Conservation (phyloP, 2,888 invertebrate species). For the Nysson spinosus region DNA sequence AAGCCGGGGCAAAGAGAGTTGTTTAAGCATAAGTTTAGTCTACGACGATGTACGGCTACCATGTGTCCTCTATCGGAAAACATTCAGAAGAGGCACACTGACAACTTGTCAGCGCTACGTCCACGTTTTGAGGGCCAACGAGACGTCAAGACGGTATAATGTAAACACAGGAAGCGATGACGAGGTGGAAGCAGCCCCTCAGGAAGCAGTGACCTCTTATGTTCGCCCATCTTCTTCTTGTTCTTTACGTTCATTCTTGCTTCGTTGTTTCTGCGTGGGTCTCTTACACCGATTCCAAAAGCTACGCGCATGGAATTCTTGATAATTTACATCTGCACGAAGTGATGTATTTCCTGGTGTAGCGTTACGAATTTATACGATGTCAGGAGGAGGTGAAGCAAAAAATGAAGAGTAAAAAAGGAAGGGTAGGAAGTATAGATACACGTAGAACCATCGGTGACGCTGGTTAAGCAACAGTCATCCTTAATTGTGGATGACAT, state of each 20-base stretch:
- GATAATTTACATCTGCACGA: conserved; percentile 37
- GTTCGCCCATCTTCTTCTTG: conserved; percentile 21
- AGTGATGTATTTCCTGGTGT: not conserved
- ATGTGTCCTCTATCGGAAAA: conserved; percentile 64
- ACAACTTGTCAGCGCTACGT: conserved; percentile 68
- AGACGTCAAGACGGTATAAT: conserved; percentile 55
- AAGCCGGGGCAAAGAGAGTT: not conserved
- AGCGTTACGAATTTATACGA: conserved; percentile 37
- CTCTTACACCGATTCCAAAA: not conserved
- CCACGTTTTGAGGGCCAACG: conserved; percentile 58
- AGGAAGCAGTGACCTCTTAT: conserved; percentile 61
- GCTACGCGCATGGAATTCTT: not conserved
- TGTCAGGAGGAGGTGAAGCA: conserved; percentile 7
- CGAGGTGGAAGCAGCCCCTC: conserved; percentile 55
- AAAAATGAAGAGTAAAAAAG: not conserved
- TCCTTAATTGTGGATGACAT: conserved; percentile 50
- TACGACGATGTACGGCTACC: conserved; percentile 58
- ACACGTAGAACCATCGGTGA: conserved; percentile 3
- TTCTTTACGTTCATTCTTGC: not conserved
- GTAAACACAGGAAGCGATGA: conserved; percentile 66
- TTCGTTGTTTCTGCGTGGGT: not conserved
- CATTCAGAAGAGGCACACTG: conserved; percentile 61
- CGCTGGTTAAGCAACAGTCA: conserved; percentile 5
- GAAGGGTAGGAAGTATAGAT: not conserved
- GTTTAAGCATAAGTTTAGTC: conserved; percentile 55